These are phyloP conservation scores for Paedocypris sp. DNA, from an alignment of 2,113 vertebrate species.

Conservation along the genomic window DNA sequence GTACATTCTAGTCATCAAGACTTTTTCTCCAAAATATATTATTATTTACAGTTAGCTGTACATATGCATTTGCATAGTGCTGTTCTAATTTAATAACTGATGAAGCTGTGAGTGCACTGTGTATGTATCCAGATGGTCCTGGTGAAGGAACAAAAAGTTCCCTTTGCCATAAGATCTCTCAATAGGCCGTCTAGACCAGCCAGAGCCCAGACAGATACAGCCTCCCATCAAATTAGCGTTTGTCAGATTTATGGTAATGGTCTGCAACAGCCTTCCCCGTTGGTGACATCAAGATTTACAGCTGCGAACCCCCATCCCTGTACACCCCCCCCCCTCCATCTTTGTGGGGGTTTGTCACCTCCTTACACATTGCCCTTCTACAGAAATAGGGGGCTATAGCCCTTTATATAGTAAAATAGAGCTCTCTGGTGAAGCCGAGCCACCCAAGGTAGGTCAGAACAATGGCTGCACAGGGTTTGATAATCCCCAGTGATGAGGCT, in stretches of 20 bases:
- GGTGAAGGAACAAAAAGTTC: conserved; percentile 83
- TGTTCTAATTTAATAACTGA: too few relatives aligned
- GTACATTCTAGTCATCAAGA: too few relatives aligned
- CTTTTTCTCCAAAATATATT: too few relatives aligned
- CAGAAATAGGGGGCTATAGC: conserved; percentile 19
- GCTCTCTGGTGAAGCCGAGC: conserved; percentile 47
- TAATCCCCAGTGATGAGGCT: conserved; percentile 61
- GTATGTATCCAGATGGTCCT: conserved; percentile 95
- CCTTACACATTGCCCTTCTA: conserved; percentile 25
- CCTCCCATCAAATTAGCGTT: conserved; percentile 99
- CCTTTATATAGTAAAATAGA: conserved; percentile 38
- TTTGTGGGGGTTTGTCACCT: conserved; percentile 30
- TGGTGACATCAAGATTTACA: conserved; percentile 98
- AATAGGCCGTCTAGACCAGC: conserved; percentile 99
- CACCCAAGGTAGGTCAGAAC: conserved; percentile 50
- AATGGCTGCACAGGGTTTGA: conserved; percentile 56
- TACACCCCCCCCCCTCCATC: conserved; percentile 1
- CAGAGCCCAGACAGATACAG: conserved; percentile 98
- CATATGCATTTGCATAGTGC: too few relatives aligned
- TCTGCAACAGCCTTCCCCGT: conserved; percentile 96
- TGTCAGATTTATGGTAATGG: conserved; percentile 99
- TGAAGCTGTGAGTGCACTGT: conserved; percentile 83
- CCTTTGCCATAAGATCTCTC: conserved; percentile 90
- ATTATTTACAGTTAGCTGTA: too few relatives aligned
- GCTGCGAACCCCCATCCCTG: conserved; percentile 48